Evolutionary conservation across 2,888 invertebrate genomes (phyloP).

Genomic region (Agrotis clavis): DNA sequence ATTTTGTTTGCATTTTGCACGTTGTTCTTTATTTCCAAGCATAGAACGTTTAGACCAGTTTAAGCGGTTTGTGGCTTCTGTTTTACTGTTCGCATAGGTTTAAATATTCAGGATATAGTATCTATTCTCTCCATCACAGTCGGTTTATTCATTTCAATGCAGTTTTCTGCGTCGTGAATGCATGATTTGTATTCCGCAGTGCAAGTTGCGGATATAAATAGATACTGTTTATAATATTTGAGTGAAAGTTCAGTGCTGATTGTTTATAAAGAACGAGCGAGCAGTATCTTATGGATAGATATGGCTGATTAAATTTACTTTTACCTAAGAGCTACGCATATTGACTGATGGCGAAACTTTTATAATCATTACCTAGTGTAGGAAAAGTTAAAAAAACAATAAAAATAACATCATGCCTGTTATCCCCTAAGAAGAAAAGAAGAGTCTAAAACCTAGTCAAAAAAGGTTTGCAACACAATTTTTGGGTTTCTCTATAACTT

Average conservation of each 20-base stretch:
- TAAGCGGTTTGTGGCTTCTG: neutral
- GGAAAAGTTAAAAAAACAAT: no score
- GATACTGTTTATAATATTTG: constrained; percentile 17
- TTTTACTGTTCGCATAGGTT: constrained; percentile 20
- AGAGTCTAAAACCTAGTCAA: no score
- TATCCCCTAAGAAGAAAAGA: no score
- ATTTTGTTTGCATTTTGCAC: constrained; percentile 51
- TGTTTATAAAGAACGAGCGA: neutral
- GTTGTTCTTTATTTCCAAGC: constrained; percentile 21
- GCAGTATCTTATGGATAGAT: neutral
- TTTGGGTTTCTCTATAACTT: constrained; percentile 23
- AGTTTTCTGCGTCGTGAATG: constrained; percentile 23
- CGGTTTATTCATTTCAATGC: constrained; percentile 40
- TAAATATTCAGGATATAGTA: constrained; percentile 30
- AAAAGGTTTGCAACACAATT: neutral
- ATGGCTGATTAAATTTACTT: neutral
- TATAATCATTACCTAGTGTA: no score
- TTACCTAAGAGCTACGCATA: neutral
- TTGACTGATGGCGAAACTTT: neutral
- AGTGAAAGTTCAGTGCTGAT: constrained; percentile 38
- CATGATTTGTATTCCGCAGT: constrained; percentile 41
- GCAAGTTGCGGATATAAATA: constrained; percentile 37
- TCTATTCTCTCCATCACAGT: constrained; percentile 20
- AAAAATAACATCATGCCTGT: no score
- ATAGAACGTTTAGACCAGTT: constrained; percentile 40